Percentiles rank a stretch among this genome's conserved stretches.
Evolutionary conservation across 2,797 vertebrate genomes (phyloP).

Genomic region (Gymnocypris eckloni): DNA sequence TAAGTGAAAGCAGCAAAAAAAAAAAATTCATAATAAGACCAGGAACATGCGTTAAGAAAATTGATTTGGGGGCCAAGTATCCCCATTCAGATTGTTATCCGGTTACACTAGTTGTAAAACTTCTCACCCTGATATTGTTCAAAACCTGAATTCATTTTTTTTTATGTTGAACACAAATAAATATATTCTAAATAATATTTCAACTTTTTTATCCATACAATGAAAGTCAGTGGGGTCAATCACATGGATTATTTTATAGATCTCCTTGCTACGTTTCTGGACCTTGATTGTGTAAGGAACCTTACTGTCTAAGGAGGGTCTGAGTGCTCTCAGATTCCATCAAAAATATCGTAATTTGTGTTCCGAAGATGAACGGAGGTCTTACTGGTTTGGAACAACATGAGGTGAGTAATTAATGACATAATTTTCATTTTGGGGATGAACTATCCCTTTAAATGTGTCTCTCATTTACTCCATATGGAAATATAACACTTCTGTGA

Average conservation of each 20-base stretch:
- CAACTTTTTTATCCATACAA: not conserved
- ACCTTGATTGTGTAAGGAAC: too few relatives aligned
- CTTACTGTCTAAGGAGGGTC: too few relatives aligned
- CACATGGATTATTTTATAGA: too few relatives aligned
- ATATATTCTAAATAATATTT: not conserved
- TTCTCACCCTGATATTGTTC: not conserved
- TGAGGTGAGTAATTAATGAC: too few relatives aligned
- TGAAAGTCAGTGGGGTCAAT: not conserved
- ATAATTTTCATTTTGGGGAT: too few relatives aligned
- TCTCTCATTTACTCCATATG: not conserved
- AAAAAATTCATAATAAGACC: too few relatives aligned
- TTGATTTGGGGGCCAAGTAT: not conserved
- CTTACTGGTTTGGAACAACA: too few relatives aligned
- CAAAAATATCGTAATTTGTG: too few relatives aligned
- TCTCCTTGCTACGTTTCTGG: too few relatives aligned
- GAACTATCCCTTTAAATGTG: not conserved
- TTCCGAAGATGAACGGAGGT: too few relatives aligned
- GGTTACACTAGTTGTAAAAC: not conserved
- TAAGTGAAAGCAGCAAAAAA: not conserved
- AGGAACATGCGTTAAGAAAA: not conserved
- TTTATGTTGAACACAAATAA: not conserved
- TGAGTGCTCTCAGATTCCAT: too few relatives aligned
- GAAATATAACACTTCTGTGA: constrained; percentile 8
- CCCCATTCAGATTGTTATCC: not conserved
- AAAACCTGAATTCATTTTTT: not conserved